Evolutionary conservation across 2,797 vertebrate genomes (phyloP).

Genomic region (Fistularia commersonii): DNA sequence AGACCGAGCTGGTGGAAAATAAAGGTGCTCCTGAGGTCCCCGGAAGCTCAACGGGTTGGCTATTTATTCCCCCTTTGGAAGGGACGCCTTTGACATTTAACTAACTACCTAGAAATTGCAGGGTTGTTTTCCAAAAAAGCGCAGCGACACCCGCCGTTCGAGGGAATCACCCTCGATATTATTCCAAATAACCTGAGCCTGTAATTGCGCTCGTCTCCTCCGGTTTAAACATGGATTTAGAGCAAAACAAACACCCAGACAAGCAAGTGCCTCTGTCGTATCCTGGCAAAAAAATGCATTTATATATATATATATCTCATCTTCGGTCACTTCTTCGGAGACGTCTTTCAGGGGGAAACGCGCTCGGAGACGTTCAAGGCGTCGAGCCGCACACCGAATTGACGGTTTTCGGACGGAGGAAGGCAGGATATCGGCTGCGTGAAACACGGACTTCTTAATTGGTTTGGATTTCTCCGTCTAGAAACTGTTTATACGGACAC

Average conservation of each 20-base stretch:
- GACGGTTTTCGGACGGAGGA: too few relatives aligned
- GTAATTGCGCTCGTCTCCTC: slow-evolving; percentile 1
- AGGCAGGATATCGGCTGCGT: too few relatives aligned
- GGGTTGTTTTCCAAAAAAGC: neutral
- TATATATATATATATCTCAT: slow-evolving; percentile 21
- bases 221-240: slow-evolving; percentile 1
- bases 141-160: neutral
- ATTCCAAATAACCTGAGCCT: slow-evolving; percentile 14
- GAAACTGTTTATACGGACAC: slow-evolving; percentile 24
- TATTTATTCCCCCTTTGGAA: too few relatives aligned
- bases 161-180: slow-evolving; percentile 9
- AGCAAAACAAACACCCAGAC: slow-evolving; percentile 20
- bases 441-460: too few relatives aligned
- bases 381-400: too few relatives aligned
- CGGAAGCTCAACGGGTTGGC: too few relatives aligned
- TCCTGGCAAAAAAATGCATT: slow-evolving; percentile 23
- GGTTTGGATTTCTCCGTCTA: slow-evolving; percentile 4
- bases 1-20: too few relatives aligned
- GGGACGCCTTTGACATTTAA: neutral
- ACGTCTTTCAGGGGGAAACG: slow-evolving; percentile 18
- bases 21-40: too few relatives aligned
- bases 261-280: slow-evolving; percentile 14
- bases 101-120: neutral
- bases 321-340: slow-evolving; percentile 33
- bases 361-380: slow-evolving; percentile 7